Base-by-base conservation (phyloP, 2,113 vertebrate species). In the Quiscalus mexicanus region DNA sequence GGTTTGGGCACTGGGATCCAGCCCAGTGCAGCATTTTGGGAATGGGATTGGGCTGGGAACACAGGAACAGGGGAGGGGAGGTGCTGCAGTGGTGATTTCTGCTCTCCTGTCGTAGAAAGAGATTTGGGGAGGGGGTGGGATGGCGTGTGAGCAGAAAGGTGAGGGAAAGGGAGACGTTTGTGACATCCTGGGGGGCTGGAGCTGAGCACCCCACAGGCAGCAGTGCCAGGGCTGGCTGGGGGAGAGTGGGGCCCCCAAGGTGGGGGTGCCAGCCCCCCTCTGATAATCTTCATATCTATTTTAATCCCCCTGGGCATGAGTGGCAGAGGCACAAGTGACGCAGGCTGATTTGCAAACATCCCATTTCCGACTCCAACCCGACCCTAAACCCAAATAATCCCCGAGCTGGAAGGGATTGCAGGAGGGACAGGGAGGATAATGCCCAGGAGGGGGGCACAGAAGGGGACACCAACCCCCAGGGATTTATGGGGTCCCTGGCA, bases 331-430 rank as follows among this genome's bases (percentile, higher is more conserved):
- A 64, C 67, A 5, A 56, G 9, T 96, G 95, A 95, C 70, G 93
- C 92, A 97, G 95, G 95, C 60, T 91, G 84, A 95, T 97, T 86
- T 96, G 94, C 96, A 97, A 96, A 74, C 95, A 91, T 96, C 96
- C 95, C 95, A 84, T 94, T 97, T 94, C 90, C 23, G 71, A 94
- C 88, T 95, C 56, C 50, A 88, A 22, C 95, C 84, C 39, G 11
- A 93, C 96, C 95, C 96, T 92, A 97, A 97, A 97, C 91, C 97
- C 77, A 42, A 84, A 93, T 97, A 97, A 97, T 97, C 97, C 90
- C 52, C 2, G 7, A 1, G 37, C 70, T 50, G 81, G 78, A 42
- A 59, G 20, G 89, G 91, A 93, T 91, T 96, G 93, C 15, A 12
- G 87, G 63, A 85, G 35, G 49, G 45, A 69, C 31, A 49, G 78